Percentiles rank a stretch among this genome's conserved stretches.
Conservation (phyloP, 2,797 vertebrate genomes). For the Danio aesculapii region DNA sequence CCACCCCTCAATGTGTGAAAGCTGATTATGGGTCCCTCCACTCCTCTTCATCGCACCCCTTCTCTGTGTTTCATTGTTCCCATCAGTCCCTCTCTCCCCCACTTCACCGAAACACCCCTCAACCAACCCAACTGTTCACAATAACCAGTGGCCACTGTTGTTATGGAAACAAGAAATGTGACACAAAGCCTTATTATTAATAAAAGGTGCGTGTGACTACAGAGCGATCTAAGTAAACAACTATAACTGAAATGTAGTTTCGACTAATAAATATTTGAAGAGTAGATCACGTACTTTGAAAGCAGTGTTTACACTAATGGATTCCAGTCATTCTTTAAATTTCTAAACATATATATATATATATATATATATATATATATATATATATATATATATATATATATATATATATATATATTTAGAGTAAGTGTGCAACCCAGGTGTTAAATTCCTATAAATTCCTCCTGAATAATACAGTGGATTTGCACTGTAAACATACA, state of each 20-base stretch:
- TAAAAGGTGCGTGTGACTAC: conserved; percentile 65
- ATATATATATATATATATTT: neutral
- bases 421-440: neutral
- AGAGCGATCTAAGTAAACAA: conserved; percentile 73
- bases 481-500: conserved; percentile 33
- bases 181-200: conserved; percentile 79
- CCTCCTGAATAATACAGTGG: conserved; percentile 26
- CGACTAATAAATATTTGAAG: conserved; percentile 44
- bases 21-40: conserved; percentile 42
- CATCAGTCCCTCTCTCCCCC: conserved; percentile 61
- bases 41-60: conserved; percentile 48
- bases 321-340: neutral
- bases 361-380: neutral
- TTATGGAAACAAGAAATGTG: conserved; percentile 84
- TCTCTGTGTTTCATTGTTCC: conserved; percentile 58
- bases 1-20: conserved; percentile 53
- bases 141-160: conserved; percentile 80
- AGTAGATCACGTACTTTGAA: conserved; percentile 23
- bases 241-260: conserved; percentile 62
- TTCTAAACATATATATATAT: neutral
- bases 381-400: too few relatives aligned
- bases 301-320: neutral
- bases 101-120: conserved; percentile 63
- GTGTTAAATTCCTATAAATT: conserved; percentile 33
- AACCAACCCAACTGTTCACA: conserved; percentile 62